A percentile compares a stretch with the other conserved stretches of the same genome.
Evolutionary conservation across 2,797 vertebrate genomes (phyloP).

Genomic region (Acomys russatus): DNA sequence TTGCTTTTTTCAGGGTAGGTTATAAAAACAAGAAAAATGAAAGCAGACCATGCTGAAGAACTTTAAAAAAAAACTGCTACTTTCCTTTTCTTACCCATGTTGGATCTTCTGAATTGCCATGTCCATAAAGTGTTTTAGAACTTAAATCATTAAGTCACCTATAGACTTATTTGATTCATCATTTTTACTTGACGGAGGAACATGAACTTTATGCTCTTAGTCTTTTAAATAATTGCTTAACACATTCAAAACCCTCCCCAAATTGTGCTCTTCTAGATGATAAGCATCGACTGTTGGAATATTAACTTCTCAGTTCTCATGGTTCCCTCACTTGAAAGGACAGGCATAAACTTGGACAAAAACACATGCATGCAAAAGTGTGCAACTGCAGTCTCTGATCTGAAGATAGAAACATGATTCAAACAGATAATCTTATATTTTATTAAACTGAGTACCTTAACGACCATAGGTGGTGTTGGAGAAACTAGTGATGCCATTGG

Average conservation of each 20-base stretch:
- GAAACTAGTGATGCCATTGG: background rate
- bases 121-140: background rate
- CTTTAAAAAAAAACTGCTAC: background rate
- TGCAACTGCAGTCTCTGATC: background rate
- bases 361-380: background rate
- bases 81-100: background rate
- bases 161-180: background rate
- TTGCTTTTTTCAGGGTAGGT: background rate
- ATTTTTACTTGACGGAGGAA: background rate
- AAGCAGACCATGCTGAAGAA: background rate
- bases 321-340: background rate
- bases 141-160: background rate
- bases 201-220: background rate
- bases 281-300: background rate
- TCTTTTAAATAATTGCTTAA: background rate
- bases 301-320: background rate
- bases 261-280: background rate
- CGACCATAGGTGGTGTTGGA: background rate
- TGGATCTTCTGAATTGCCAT: background rate
- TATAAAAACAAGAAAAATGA: background rate
- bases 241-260: slow-evolving; percentile 28
- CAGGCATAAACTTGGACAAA: too few relatives aligned
- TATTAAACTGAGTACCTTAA: slow-evolving; percentile 1
- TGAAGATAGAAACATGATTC: background rate
- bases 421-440: background rate